Conservation (phyloP, 2,113 vertebrate genomes). For the Pandion haliaetus region DNA sequence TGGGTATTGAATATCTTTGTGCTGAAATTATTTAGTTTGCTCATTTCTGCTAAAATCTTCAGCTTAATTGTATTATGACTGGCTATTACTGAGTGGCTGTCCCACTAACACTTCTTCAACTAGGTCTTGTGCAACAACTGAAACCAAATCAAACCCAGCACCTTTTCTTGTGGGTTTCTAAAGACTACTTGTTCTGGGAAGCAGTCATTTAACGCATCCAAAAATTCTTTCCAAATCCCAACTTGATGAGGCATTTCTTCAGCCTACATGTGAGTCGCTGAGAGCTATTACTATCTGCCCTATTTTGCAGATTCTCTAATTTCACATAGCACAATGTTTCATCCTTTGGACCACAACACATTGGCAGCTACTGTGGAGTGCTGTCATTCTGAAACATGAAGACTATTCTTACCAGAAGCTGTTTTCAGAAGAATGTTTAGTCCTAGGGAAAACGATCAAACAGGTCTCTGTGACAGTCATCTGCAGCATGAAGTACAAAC, state of each 20-base stretch:
- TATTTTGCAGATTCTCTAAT: background rate
- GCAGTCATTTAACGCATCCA: background rate
- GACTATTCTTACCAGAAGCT: background rate
- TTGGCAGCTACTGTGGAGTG: background rate
- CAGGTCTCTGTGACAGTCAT: background rate
- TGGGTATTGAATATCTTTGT: background rate
- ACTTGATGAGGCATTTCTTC: background rate
- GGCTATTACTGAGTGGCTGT: background rate
- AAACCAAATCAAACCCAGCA: background rate
- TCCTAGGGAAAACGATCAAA: background rate
- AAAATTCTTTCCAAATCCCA: background rate
- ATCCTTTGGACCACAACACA: background rate
- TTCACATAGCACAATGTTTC: background rate
- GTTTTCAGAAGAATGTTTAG: background rate
- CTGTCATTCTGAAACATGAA: background rate
- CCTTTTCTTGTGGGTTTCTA: background rate
- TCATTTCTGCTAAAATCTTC: background rate
- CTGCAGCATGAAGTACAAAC: background rate
- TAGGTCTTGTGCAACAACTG: background rate
- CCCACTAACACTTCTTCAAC: background rate
- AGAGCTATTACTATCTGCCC: background rate
- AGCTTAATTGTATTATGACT: background rate
- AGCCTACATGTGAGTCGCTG: background rate
- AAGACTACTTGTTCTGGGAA: conserved; percentile 5
- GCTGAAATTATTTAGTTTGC: background rate